Evolutionary conservation across 2,797 vertebrate species (phyloP), one percentile per base, ranked within the genome.

Genomic region (Diceros bicornis): DNA sequence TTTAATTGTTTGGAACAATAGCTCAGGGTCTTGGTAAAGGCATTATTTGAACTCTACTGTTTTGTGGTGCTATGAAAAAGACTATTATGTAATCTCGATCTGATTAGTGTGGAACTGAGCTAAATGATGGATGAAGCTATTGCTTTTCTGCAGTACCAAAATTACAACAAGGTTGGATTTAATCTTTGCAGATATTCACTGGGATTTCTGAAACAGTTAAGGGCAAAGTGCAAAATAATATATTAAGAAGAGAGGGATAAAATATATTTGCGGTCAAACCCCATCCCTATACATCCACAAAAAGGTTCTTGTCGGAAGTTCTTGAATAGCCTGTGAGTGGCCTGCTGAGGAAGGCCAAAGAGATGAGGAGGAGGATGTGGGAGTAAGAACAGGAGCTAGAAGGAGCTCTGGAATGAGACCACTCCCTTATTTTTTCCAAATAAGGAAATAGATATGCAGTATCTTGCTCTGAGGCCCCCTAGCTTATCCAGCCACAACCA

Each of bases 1-100:
- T 96, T 98, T 97, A 84, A 98, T 98, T 98, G 95, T 98, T 98
- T 69, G 0, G 0, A 96, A 97, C 97, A 98, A 98, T 96, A 89
- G 83, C 91, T 52, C 52, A 64, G 34, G 79, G 66, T 44, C 57
- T 98, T 81, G 27, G 93, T 92, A 95, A 97, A 97, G 89, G 92
- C 61, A 74, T 75, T 96, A 95, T 93, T 96, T 91, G 97, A 92
- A 96, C 77, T 93, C 61, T 66, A 95, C 95, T 94, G 72, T 91
- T 98, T 93, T 97, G 96, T 97, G 62, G 7, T 8, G 8, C 97
- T 96, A 85, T 29, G 97, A 96, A 88, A 98, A 98, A 91, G 61
- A 68, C 93, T 97, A 98, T 95, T 88, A 75, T 89, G 90, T 91
- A 75, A 93, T 96, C 82, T 71, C 29, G 7, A 96, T 84, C 84